Percentiles rank a stretch among this genome's conserved stretches.
Evolutionary conservation across 2,888 invertebrate species (phyloP).

Genomic region (Chrysolina haemoptera): DNA sequence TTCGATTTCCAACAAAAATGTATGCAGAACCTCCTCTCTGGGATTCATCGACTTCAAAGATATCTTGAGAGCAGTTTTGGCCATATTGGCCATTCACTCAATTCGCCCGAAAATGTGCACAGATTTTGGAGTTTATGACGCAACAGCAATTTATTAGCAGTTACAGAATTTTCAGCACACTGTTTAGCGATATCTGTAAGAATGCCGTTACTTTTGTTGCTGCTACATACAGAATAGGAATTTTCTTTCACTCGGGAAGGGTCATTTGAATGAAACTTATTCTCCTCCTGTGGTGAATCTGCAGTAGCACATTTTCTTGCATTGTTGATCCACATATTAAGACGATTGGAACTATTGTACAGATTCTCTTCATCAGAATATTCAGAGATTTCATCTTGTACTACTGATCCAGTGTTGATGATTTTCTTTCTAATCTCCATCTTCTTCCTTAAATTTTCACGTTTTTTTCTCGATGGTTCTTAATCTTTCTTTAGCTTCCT

Average conservation of each 20-base stretch:
- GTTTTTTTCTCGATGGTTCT: neutral
- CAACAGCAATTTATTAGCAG: neutral
- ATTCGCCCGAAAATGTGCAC: neutral
- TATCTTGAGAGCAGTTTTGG: too few relatives aligned
- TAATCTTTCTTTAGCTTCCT: constrained; percentile 24
- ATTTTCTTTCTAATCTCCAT: neutral
- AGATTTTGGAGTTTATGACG: neutral
- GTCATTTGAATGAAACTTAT: too few relatives aligned
- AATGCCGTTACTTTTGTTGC: too few relatives aligned
- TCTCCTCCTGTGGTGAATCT: neutral
- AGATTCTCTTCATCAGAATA: neutral
- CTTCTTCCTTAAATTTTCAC: neutral
- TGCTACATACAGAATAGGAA: too few relatives aligned
- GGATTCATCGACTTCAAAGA: too few relatives aligned
- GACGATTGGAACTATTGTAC: neutral
- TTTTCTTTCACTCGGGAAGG: too few relatives aligned
- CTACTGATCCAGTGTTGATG: too few relatives aligned
- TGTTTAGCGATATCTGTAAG: too few relatives aligned
- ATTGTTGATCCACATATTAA: neutral
- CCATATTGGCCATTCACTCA: neutral
- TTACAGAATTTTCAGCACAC: neutral
- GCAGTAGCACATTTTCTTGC: neutral
- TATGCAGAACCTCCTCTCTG: too few relatives aligned
- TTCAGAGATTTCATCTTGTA: neutral
- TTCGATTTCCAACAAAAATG: too few relatives aligned